These are phyloP conservation scores for Elgaria multicarinata DNA, from an alignment of 2,113 vertebrate genomes.

Conservation along the genomic window DNA sequence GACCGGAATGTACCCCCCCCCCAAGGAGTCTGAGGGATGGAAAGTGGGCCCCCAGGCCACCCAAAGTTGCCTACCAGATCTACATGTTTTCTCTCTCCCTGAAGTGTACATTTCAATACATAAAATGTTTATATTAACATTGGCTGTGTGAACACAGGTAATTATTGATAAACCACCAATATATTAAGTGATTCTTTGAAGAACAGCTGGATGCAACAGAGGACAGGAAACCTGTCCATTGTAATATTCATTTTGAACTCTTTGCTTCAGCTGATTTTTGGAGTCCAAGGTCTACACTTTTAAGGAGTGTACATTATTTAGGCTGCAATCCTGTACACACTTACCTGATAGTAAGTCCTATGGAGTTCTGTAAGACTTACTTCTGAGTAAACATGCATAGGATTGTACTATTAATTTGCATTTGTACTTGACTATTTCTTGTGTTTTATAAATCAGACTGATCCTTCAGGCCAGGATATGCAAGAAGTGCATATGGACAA, in stretches of 20 bases:
- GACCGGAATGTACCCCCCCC: no score
- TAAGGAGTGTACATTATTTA: not conserved
- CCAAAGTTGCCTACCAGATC: no score
- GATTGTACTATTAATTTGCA: not conserved
- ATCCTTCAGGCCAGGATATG: not conserved
- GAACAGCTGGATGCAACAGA: not conserved
- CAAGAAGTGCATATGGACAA: not conserved
- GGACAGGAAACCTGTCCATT: not conserved
- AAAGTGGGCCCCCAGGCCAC: no score
- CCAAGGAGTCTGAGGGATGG: no score
- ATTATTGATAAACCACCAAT: not conserved
- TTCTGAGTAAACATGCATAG: not conserved
- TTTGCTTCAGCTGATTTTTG: not conserved
- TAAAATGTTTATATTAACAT: not conserved
- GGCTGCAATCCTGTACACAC: not conserved
- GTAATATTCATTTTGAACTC: not conserved
- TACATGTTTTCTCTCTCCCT: not conserved
- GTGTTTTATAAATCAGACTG: not conserved
- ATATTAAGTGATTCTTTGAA: not conserved
- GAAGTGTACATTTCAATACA: not conserved
- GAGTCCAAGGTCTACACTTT: not conserved
- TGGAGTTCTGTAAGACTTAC: not conserved
- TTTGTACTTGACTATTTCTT: not conserved
- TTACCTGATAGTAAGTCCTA: not conserved
- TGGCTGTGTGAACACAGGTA: not conserved